Evolutionary conservation across 2,113 vertebrate species (phyloP).

Genomic region (Ascaphus truei): DNA sequence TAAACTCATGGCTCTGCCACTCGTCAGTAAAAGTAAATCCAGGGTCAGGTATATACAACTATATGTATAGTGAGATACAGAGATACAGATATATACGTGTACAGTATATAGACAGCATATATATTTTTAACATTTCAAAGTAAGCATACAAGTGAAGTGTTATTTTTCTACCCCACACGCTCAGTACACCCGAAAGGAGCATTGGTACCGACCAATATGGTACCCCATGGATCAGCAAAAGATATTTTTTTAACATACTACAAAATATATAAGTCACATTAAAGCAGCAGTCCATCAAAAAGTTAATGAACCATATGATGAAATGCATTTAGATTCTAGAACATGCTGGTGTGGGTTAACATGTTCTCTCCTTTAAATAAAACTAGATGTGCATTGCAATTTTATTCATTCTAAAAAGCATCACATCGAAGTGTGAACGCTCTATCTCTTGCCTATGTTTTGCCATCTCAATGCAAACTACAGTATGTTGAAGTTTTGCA

Average conservation of each 20-base stretch:
- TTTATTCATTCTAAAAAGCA: background rate
- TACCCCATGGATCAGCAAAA: conserved; percentile 4
- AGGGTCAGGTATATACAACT: conserved; percentile 25
- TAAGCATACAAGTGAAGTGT: conserved; percentile 32
- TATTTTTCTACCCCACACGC: conserved; percentile 31
- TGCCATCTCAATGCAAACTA: background rate
- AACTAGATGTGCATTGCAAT: background rate
- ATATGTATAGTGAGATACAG: conserved; percentile 23
- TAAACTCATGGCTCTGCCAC: conserved; percentile 14
- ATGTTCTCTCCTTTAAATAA: conserved; percentile 5
- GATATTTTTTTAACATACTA: conserved; percentile 29
- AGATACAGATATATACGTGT: conserved; percentile 31
- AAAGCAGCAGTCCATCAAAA: conserved; percentile 29
- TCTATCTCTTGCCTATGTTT: background rate
- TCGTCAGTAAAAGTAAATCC: conserved; percentile 17
- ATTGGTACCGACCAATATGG: conserved; percentile 3
- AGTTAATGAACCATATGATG: background rate
- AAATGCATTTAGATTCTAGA: background rate
- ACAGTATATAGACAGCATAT: conserved; percentile 37
- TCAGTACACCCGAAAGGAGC: conserved; percentile 9
- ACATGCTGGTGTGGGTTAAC: background rate
- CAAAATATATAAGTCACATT: background rate
- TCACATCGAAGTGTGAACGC: background rate
- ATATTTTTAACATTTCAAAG: conserved; percentile 39
- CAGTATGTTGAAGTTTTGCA: background rate